Conservation (phyloP, 2,888 invertebrate genomes). For the Junonia oenone region DNA sequence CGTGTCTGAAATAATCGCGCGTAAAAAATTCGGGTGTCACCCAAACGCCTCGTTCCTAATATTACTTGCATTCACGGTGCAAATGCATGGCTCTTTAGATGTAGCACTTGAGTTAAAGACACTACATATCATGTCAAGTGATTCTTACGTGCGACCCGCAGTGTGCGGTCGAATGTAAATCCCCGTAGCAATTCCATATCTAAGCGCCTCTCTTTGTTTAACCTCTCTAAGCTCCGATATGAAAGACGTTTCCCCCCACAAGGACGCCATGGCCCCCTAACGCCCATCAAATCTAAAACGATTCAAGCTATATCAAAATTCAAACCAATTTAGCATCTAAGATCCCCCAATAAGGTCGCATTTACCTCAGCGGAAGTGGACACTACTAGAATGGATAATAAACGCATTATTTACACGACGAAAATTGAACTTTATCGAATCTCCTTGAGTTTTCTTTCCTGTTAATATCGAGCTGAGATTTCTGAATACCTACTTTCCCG, state of each 20-base stretch:
- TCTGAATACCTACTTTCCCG: constrained; percentile 11
- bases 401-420: constrained; percentile 38
- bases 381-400: constrained; percentile 19
- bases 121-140: constrained; percentile 17
- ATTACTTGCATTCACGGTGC: background rate
- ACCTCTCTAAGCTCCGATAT: constrained; percentile 53
- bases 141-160: constrained; percentile 16
- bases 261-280: constrained; percentile 43
- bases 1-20: too few species aligned
- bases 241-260: constrained; percentile 51
- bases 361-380: constrained; percentile 9
- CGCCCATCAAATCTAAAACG: constrained; percentile 35
- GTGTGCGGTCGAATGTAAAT: constrained; percentile 29
- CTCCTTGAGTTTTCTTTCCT: constrained; percentile 35
- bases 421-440: constrained; percentile 51
- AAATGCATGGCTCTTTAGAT: background rate
- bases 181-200: constrained; percentile 30
- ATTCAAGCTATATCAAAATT: constrained; percentile 36
- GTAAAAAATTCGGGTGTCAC: too few species aligned
- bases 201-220: constrained; percentile 36
- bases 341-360: constrained; percentile 33
- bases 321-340: constrained; percentile 48
- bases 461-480: constrained; percentile 14
- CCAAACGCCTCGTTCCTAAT: too few species aligned
- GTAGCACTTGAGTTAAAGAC: constrained; percentile 5